Evolutionary conservation across 2,113 vertebrate species (phyloP).

Genomic region (Tachycineta bicolor): DNA sequence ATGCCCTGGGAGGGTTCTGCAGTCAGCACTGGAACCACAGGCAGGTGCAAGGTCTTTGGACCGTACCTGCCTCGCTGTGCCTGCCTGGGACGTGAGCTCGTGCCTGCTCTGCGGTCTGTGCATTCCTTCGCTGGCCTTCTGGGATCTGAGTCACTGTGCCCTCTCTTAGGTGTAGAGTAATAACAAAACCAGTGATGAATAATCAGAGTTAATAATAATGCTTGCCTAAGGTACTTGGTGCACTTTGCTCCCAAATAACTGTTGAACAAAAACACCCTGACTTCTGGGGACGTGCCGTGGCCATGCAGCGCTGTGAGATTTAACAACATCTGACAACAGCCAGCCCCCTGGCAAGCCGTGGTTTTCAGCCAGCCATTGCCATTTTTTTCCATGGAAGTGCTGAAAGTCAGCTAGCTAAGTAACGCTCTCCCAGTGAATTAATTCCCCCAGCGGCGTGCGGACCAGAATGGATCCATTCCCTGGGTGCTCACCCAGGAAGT

Average conservation of each 20-base stretch:
- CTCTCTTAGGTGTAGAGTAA: background rate
- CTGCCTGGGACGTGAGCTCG: background rate
- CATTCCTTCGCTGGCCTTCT: background rate
- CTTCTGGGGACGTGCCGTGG: background rate
- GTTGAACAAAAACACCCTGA: background rate
- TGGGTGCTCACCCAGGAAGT: constrained; percentile 51
- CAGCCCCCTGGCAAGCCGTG: background rate
- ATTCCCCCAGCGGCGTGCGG: background rate
- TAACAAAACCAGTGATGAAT: constrained; percentile 7
- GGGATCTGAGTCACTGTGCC: constrained; percentile 6
- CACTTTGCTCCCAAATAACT: constrained; percentile 32
- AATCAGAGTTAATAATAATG: constrained; percentile 31
- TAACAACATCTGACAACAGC: constrained; percentile 48
- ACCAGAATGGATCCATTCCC: constrained; percentile 5
- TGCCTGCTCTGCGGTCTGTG: background rate
- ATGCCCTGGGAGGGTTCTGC: background rate
- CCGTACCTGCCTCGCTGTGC: background rate
- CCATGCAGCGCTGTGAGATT: background rate
- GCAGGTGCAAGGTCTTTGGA: background rate
- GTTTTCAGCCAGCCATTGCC: background rate
- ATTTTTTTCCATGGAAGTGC: background rate
- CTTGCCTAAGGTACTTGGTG: constrained; percentile 26
- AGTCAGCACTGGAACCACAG: background rate
- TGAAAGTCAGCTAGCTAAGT: constrained; percentile 10
- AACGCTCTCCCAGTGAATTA: background rate